Evolutionary conservation across 2,797 vertebrate species (phyloP).

Genomic region (Peromyscus eremicus): DNA sequence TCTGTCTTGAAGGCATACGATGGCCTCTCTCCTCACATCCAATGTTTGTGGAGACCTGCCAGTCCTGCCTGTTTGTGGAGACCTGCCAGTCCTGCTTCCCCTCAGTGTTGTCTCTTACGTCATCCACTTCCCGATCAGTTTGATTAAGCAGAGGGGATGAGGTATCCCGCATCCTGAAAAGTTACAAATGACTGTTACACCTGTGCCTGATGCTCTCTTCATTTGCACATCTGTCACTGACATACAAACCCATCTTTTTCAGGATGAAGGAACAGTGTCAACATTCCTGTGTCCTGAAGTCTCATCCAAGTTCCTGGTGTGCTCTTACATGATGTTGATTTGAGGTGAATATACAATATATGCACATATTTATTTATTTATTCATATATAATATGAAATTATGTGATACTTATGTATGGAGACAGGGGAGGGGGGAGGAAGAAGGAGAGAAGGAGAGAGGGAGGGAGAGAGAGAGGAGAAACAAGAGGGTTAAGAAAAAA

Average conservation of each 20-base stretch:
- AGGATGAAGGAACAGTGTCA: slow-evolving; percentile 27
- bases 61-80: no score
- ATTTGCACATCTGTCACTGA: background rate
- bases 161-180: fast-evolving
- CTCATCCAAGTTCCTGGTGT: background rate
- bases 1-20: background rate
- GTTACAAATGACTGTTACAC: background rate
- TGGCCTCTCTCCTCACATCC: fast-evolving
- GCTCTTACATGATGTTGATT: background rate
- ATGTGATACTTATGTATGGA: background rate
- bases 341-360: background rate
- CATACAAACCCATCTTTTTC: slow-evolving; percentile 1
- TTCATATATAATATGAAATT: no score
- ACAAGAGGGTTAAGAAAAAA: background rate
- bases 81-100: fast-evolving
- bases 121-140: background rate
- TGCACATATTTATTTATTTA: background rate
- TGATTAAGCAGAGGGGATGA: background rate
- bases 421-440: background rate
- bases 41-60: fast-evolving
- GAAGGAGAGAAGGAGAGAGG: no score
- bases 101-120: background rate
- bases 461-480: fast-evolving
- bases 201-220: background rate
- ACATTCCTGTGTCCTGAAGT: background rate